Conservation (phyloP, 2,113 vertebrate genomes). For the Bothrops jararaca region DNA sequence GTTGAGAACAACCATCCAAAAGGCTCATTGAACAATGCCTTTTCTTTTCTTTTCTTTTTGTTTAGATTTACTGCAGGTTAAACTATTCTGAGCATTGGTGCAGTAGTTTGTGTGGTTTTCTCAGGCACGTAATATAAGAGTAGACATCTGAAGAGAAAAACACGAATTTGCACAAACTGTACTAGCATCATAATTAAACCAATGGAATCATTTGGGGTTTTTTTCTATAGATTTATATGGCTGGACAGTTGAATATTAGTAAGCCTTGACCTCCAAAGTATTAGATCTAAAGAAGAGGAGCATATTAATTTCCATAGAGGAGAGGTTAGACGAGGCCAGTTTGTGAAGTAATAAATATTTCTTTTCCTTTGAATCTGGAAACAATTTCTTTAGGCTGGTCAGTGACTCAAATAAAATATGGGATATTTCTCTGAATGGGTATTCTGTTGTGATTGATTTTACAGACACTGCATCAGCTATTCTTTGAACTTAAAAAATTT, state of each 20-base stretch:
- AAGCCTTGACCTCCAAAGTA: constrained; percentile 25
- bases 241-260: constrained; percentile 11
- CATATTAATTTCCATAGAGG: constrained; percentile 25
- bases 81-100: constrained; percentile 10
- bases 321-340: neutral
- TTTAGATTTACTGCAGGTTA: constrained; percentile 26
- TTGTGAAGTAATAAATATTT: constrained; percentile 16
- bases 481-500: neutral
- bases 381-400: constrained; percentile 14
- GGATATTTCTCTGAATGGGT: neutral
- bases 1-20: neutral
- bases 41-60: accelerated
- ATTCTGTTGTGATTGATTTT: neutral
- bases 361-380: neutral
- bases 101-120: neutral
- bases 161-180: neutral
- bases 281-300: constrained; percentile 19
- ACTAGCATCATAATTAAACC: constrained; percentile 25
- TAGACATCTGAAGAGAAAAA: neutral
- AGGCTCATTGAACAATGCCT: neutral
- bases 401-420: accelerated
- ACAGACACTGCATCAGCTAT: neutral
- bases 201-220: constrained; percentile 19
- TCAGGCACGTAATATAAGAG: constrained; percentile 19
- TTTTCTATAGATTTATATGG: constrained; percentile 27